These are phyloP conservation scores for Callimorpha dominula DNA, from an alignment of 2,888 invertebrate species.

Conservation along the genomic window DNA sequence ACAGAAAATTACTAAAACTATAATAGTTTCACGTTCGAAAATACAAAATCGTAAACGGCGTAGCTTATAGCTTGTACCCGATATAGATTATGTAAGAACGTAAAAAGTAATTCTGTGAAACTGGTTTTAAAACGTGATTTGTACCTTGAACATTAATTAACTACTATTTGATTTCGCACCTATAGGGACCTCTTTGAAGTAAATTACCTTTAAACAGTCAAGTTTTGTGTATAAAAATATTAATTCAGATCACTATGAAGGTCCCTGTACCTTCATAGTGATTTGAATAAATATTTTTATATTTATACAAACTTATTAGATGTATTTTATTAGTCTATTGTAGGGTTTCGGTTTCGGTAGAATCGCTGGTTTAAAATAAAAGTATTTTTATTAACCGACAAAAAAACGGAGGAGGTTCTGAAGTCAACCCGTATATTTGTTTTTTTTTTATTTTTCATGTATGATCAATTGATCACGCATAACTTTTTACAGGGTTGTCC, in stretches of 20 bases:
- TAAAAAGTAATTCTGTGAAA: slow-evolving; percentile 39
- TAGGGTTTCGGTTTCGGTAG: neutral
- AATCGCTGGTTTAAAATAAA: neutral
- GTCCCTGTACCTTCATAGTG: too few relatives aligned
- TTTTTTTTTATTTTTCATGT: too few relatives aligned
- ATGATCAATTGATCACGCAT: too few relatives aligned
- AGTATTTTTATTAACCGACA: neutral
- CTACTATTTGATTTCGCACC: slow-evolving; percentile 33
- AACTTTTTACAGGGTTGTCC: too few relatives aligned
- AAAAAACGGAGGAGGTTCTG: too few relatives aligned
- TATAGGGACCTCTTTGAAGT: slow-evolving; percentile 7
- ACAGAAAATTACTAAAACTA: neutral
- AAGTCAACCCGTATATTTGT: too few relatives aligned
- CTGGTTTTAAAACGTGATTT: slow-evolving; percentile 48
- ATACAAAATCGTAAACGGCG: neutral
- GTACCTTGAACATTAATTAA: slow-evolving; percentile 45
- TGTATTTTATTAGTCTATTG: neutral
- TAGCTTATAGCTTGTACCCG: slow-evolving; percentile 20
- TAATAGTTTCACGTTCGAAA: neutral
- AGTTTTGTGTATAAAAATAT: neutral
- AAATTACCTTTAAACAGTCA: neutral
- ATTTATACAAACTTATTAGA: neutral
- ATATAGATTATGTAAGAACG: slow-evolving; percentile 32
- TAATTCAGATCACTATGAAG: neutral
- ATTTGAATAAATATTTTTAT: too few relatives aligned